These are phyloP conservation scores for Gymnocypris eckloni DNA, from an alignment of 2,797 vertebrate species.

Conservation along the genomic window DNA sequence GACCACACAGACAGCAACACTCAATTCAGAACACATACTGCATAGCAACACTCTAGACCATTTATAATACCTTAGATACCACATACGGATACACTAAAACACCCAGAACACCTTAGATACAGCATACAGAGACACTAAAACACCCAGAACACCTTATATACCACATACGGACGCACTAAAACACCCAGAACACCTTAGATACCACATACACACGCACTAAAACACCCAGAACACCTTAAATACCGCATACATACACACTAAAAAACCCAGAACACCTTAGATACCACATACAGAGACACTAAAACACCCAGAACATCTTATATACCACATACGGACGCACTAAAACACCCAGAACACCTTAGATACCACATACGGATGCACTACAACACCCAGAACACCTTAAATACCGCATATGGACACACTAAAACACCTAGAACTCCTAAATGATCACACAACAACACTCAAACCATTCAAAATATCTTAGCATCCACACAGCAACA, in stretches of 20 bases:
- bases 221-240: background rate
- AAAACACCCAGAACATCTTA: background rate
- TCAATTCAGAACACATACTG: too few species aligned
- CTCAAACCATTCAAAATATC: background rate
- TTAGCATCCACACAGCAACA: too few species aligned
- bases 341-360: background rate
- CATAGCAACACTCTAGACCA: too few species aligned
- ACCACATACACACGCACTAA: fast-evolving
- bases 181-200: fast-evolving
- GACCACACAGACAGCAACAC: too few species aligned
- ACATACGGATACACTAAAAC: fast-evolving
- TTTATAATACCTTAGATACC: background rate
- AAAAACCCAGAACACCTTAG: background rate
- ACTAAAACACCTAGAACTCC: background rate
- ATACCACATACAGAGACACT: background rate
- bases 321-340: fast-evolving
- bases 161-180: fast-evolving
- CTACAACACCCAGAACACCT: background rate
- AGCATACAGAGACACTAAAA: fast-evolving
- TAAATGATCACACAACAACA: background rate
- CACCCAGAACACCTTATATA: background rate
- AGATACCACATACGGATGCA: fast-evolving
- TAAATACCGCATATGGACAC: background rate
- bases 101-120: background rate
- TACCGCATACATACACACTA: fast-evolving